These are phyloP conservation scores for Myiozetetes cayanensis DNA, from an alignment of 2,113 vertebrate genomes.

Conservation along the genomic window DNA sequence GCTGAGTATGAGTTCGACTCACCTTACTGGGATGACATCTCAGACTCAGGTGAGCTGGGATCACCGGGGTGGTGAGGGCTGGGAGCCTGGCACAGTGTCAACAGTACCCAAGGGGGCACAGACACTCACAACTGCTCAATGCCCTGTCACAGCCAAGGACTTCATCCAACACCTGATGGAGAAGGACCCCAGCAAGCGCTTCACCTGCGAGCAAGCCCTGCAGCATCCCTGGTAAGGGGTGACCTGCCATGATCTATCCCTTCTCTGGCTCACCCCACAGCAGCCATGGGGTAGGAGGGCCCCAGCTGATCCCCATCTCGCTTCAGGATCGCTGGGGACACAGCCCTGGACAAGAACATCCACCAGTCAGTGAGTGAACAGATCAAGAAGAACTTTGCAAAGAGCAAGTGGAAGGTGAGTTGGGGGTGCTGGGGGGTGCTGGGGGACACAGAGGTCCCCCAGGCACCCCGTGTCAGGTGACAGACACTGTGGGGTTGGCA, in stretches of 20 bases:
- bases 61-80: neutral
- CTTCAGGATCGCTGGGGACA: constrained; percentile 93
- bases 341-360: constrained; percentile 95
- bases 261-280: neutral
- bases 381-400: constrained; percentile 98
- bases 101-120: rapidly evolving
- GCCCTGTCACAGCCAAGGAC: constrained; percentile 84
- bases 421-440: neutral
- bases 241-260: neutral
- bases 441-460: neutral
- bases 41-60: constrained; percentile 85
- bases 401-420: constrained; percentile 97
- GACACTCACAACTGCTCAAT: neutral
- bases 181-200: constrained; percentile 86
- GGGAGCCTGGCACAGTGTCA: rapidly evolving
- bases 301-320: neutral
- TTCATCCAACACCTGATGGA: constrained; percentile 96
- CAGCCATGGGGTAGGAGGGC: constrained; percentile 65
- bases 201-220: constrained; percentile 94
- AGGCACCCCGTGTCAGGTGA: neutral
- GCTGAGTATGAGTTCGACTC: constrained; percentile 98
- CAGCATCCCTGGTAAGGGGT: constrained; percentile 91
- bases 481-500: constrained; percentile 24
- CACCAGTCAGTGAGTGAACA: constrained; percentile 98
- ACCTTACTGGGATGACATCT: constrained; percentile 98